phyloP scores from a whole-genome alignment of 2,113 vertebrate genomes.

The Aspidoscelis tigris region DNA sequence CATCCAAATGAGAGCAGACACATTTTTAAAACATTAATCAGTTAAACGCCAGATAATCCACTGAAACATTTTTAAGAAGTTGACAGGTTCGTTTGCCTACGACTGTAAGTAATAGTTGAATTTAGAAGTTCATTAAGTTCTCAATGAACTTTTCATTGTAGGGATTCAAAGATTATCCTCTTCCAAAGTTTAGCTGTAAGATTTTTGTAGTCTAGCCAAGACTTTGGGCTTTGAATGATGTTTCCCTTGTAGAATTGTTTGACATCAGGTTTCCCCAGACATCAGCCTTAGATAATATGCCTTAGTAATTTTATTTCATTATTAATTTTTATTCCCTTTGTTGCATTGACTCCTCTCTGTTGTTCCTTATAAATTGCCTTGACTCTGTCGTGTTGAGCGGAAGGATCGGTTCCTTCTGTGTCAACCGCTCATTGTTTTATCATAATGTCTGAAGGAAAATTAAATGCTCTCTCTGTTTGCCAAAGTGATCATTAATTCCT shows the following conservation, averaged over 20 bases:
- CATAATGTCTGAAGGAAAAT: no score
- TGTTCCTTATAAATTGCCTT: background rate
- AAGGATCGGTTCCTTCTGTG: no score
- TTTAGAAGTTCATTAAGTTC: background rate
- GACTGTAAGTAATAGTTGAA: background rate
- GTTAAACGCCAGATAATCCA: background rate
- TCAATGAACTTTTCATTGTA: background rate
- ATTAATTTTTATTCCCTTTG: no score
- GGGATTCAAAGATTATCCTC: background rate
- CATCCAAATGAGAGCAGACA: background rate
- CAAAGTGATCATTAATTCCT: no score
- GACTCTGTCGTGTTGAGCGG: no score
- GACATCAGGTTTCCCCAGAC: background rate
- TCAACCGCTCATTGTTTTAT: no score
- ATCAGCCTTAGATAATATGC: background rate
- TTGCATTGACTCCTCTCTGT: no score
- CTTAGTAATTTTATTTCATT: no score
- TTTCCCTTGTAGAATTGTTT: background rate
- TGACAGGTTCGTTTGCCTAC: slow-evolving; percentile 8
- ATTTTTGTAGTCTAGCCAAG: background rate
- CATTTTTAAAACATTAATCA: background rate
- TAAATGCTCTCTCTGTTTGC: no score
- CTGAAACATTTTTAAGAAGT: slow-evolving; percentile 1
- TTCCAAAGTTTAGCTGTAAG: background rate
- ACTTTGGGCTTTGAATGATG: background rate